A percentile compares a stretch with the other conserved stretches of the same genome.
Evolutionary conservation across 2,797 vertebrate species (phyloP).

Genomic region (Mormyrops attenuatus): DNA sequence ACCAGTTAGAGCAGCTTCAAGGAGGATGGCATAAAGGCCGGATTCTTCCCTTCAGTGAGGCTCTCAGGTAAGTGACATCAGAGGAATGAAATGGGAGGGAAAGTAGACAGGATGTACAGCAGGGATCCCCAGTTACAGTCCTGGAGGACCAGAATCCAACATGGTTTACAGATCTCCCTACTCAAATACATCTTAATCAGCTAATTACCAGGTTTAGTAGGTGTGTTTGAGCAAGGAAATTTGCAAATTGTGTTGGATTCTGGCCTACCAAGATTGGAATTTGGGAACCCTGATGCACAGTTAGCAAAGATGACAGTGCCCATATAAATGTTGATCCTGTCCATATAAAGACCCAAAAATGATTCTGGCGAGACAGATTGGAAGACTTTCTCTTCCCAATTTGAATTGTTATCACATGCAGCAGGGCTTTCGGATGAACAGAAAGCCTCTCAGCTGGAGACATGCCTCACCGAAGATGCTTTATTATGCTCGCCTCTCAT

Average conservation of each 20-base stretch:
- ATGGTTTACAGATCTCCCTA: not conserved
- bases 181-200: not conserved
- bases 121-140: not conserved
- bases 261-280: not conserved
- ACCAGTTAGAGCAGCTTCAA: not conserved
- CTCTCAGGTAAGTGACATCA: not conserved
- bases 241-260: not conserved
- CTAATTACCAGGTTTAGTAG: not conserved
- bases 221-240: not conserved
- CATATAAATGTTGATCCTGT: not conserved
- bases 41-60: not conserved
- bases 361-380: not conserved
- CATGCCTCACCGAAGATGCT: not conserved
- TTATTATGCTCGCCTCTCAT: not conserved
- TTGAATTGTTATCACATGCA: not conserved
- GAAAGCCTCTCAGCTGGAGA: not conserved
- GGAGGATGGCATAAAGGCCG: not conserved
- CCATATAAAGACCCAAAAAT: not conserved
- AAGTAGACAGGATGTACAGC: not conserved
- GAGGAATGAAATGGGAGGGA: not conserved
- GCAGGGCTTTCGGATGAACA: not conserved
- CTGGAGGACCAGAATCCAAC: not conserved
- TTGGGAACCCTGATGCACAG: not conserved
- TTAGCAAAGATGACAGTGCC: not conserved
- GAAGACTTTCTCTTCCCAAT: not conserved